Conservation (phyloP, 1,140 invertebrate species). For the Vanessa atalanta region DNA sequence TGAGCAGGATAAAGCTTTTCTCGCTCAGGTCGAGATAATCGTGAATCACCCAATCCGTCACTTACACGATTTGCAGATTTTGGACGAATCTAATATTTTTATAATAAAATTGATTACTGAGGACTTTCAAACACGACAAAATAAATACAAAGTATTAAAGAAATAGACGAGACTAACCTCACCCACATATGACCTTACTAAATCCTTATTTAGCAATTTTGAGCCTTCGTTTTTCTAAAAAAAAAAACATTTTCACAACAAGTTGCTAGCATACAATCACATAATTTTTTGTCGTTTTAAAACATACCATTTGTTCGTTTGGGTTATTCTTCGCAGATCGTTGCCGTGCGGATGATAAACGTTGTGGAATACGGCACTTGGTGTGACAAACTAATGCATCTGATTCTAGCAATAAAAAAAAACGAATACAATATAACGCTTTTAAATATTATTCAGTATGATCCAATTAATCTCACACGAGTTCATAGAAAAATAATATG, state of each 20-base stretch:
- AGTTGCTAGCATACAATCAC: neutral
- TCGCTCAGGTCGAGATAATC: slow-evolving; percentile 38
- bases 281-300: neutral
- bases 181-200: neutral
- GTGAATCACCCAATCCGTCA: slow-evolving; percentile 36
- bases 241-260: neutral
- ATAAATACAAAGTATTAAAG: neutral
- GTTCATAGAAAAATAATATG: neutral
- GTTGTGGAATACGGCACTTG: slow-evolving; percentile 57
- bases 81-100: slow-evolving; percentile 35
- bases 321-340: slow-evolving; percentile 17
- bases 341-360: slow-evolving; percentile 41
- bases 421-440: neutral
- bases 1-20: slow-evolving; percentile 36
- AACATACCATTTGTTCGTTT: slow-evolving; percentile 6
- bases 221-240: slow-evolving; percentile 6
- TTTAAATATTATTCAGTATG: neutral
- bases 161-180: neutral
- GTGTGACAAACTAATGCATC: slow-evolving; percentile 7
- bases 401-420: neutral
- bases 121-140: neutral
- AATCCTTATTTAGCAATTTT: neutral
- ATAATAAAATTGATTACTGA: too few relatives aligned
- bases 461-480: neutral
- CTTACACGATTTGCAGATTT: slow-evolving; percentile 48